Base-by-base conservation (phyloP, 2,113 vertebrate species). In the Tinamus guttatus region DNA sequence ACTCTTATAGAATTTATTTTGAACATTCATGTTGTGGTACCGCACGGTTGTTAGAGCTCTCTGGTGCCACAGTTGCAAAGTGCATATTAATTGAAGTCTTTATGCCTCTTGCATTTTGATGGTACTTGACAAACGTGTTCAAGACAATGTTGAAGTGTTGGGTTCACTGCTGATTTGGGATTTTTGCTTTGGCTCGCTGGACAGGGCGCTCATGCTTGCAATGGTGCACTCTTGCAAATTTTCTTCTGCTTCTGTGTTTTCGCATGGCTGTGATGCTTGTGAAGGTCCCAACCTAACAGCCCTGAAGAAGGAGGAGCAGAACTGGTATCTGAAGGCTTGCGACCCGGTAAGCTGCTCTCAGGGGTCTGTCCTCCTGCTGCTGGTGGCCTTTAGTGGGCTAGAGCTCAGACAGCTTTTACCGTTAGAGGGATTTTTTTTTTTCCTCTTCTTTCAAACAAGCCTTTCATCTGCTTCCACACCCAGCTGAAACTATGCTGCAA, bases 401-500 rank as follows among this genome's bases (percentile, higher is more conserved):
- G 62, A 75, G 80, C 28, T 65, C 45, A 16, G 36, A 7, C 19
- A 71, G n/a, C 69, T 93, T 78, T n/a, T 30, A 36, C 49, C 3
- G 1, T 77, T 68, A 47, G 17, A 81, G 59, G 43, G 36, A 34
- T 21, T 40, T 34, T 63, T 49, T 22, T 13, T 56, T 49, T 22
- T 13, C 51, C 45, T 34, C 45, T 30, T 36, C 49, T 22, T 32
- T 32, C n/a, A 34, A 83, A 36, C 45, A 62, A 17, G 52, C 40
- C 7, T 85, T 81, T 67, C 43, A 73, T 94, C 89, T 63, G 0
- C 81, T 92, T 92, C 92, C 85, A 49, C 62, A 60, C 69, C 87
- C 91, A 91, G 69, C 90, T 85, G 69, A 91, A 90, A 76, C 41
- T 60, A 8, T 54, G 52, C 93, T 76, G 90, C 88, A 70, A 36